These are phyloP conservation scores for Drosophila ohnishii DNA, from an alignment of 1,140 invertebrate species.

Conservation along the genomic window DNA sequence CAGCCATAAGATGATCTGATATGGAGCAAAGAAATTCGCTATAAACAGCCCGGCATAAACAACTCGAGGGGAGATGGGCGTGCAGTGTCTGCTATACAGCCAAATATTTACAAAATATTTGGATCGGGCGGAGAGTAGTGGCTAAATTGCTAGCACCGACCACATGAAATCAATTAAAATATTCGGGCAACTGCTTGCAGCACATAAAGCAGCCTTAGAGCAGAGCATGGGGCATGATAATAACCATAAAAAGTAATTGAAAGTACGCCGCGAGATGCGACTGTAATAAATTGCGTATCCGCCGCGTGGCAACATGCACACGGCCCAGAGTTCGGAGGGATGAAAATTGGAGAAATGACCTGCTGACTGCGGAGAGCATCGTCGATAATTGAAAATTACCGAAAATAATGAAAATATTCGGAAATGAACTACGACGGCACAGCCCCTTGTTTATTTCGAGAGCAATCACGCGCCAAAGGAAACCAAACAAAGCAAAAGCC, in stretches of 20 bases:
- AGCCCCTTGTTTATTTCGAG: constrained; percentile 45
- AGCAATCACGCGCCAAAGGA: constrained; percentile 29
- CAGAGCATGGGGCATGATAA: constrained; percentile 19
- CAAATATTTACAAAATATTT: constrained; percentile 57
- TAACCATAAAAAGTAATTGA: constrained; percentile 68
- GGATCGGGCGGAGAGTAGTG: neutral
- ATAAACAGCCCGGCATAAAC: constrained; percentile 54
- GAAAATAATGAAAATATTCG: constrained; percentile 42
- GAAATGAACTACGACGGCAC: constrained; percentile 38
- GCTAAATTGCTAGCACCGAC: constrained; percentile 14
- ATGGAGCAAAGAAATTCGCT: constrained; percentile 13
- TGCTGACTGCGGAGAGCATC: constrained; percentile 30
- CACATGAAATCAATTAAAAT: constrained; percentile 78
- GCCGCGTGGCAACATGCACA: constrained; percentile 33
- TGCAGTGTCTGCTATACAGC: constrained; percentile 36
- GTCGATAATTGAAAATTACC: constrained; percentile 30
- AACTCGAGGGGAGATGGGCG: constrained; percentile 34
- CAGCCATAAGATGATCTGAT: constrained; percentile 17
- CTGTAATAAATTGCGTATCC: constrained; percentile 61
- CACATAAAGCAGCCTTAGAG: constrained; percentile 42
- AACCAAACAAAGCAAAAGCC: constrained; percentile 38
- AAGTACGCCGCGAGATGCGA: constrained; percentile 48
- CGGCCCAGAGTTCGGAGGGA: constrained; percentile 6
- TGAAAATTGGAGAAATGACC: constrained; percentile 20
- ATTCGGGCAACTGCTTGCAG: constrained; percentile 57